Evolutionary conservation across 2,113 vertebrate species (phyloP).

Genomic region (Pogonocichla stellata): DNA sequence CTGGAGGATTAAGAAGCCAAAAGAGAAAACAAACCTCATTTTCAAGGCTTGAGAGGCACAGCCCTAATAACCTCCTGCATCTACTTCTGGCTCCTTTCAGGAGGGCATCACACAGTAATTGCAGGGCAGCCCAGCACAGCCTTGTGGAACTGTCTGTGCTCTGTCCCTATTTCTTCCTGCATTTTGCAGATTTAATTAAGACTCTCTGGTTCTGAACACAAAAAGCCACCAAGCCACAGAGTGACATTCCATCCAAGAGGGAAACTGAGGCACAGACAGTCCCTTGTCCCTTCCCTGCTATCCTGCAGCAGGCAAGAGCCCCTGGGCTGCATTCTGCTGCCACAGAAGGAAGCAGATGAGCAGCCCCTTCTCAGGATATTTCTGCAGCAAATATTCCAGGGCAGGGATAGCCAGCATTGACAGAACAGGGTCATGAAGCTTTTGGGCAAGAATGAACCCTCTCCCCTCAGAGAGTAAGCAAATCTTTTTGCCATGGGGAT

Average conservation of each 20-base stretch:
- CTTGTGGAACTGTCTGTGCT: background rate
- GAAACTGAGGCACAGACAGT: background rate
- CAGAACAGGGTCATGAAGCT: background rate
- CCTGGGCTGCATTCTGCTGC: background rate
- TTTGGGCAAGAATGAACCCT: background rate
- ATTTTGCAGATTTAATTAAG: background rate
- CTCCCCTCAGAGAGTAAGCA: background rate
- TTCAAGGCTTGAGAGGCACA: background rate
- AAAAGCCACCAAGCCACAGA: background rate
- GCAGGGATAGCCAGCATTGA: background rate
- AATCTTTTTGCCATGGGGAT: background rate
- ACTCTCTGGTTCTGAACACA: background rate
- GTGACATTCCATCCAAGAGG: background rate
- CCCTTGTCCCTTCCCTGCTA: rapidly evolving
- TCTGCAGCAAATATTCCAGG: background rate
- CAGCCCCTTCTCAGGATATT: background rate
- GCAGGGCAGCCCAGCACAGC: background rate
- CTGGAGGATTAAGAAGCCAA: background rate
- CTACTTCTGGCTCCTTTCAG: background rate
- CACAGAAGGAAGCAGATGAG: background rate
- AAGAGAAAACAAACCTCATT: background rate
- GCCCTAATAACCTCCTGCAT: background rate
- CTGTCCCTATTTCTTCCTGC: rapidly evolving
- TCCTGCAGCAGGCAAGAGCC: background rate
- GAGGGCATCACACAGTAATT: background rate